Evolutionary conservation across 2,113 vertebrate species (phyloP).

Genomic region (Channa argus): DNA sequence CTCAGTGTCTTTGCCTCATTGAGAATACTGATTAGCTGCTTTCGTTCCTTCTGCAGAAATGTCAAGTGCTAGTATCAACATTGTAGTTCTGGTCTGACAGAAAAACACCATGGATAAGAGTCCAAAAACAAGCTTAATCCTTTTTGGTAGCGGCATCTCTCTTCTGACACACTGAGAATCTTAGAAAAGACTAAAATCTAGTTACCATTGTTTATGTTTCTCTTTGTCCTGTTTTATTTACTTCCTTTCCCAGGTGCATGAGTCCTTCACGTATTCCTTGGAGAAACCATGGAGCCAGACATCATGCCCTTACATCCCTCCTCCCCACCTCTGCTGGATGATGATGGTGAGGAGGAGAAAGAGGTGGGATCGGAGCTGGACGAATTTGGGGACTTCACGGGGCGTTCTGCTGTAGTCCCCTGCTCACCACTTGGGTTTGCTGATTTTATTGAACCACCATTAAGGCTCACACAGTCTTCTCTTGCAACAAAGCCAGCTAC

Average conservation of each 20-base stretch:
- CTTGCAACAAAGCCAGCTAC: conserved; percentile 82
- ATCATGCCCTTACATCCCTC: conserved; percentile 90
- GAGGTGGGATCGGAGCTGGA: conserved; percentile 87
- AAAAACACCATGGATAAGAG: too few relatives aligned
- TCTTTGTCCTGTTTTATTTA: background rate
- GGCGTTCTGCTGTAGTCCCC: conserved; percentile 84
- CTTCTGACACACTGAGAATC: too few relatives aligned
- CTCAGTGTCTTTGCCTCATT: background rate
- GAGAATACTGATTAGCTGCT: too few relatives aligned
- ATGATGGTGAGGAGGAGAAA: conserved; percentile 49
- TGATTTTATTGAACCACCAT: conserved; percentile 80
- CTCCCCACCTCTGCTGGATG: conserved; percentile 89
- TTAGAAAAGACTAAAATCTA: too few relatives aligned
- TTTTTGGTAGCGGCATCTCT: too few relatives aligned
- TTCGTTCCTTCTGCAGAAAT: too few relatives aligned
- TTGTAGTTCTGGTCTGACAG: too few relatives aligned
- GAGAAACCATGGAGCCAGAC: conserved; percentile 91
- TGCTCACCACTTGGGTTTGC: conserved; percentile 82
- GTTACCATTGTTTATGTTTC: background rate
- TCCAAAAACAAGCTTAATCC: too few relatives aligned
- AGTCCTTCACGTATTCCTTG: conserved; percentile 72
- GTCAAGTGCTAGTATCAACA: too few relatives aligned
- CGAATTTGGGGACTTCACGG: conserved; percentile 92
- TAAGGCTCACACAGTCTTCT: conserved; percentile 71
- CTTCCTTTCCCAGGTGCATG: conserved; percentile 76